phyloP scores from a whole-genome alignment of 1,140 invertebrate genomes.

The Platorchestia sp. region DNA sequence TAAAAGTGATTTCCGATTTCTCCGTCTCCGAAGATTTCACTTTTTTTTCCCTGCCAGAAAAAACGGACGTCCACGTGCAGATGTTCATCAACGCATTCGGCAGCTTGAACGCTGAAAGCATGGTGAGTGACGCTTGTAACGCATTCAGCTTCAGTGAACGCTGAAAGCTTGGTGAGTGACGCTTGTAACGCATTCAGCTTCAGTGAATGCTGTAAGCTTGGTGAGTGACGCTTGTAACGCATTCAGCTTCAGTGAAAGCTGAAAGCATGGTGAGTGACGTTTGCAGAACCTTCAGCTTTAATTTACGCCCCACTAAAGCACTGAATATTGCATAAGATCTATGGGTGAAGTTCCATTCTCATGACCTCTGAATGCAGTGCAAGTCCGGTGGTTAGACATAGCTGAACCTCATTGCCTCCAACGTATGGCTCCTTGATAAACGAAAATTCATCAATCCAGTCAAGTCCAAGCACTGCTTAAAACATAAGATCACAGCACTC shows the following conservation, averaged over 20 bases:
- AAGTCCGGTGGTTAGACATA: no score
- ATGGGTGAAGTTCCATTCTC: no score
- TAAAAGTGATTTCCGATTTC: not conserved
- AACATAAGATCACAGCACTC: no score
- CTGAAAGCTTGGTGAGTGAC: conserved; percentile 4
- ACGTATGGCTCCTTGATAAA: no score
- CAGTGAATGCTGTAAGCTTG: not conserved
- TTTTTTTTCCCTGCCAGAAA: not conserved
- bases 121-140: not conserved
- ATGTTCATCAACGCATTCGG: conserved; percentile 46
- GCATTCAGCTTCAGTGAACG: not conserved
- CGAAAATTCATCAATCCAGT: no score
- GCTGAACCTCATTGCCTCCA: no score
- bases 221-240: not conserved
- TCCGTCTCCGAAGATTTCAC: not conserved
- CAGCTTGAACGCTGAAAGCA: conserved; percentile 7
- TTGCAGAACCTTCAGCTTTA: not conserved
- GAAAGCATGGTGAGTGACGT: conserved; percentile 10
- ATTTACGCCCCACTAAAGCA: no score
- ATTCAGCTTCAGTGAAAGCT: not conserved
- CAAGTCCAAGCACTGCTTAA: no score
- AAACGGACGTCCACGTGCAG: conserved; percentile 37
- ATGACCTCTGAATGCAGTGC: no score
- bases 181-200: not conserved
- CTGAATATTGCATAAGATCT: no score